These are phyloP conservation scores for Tauraco erythrolophus DNA, from an alignment of 2,113 vertebrate genomes.

Conservation along the genomic window DNA sequence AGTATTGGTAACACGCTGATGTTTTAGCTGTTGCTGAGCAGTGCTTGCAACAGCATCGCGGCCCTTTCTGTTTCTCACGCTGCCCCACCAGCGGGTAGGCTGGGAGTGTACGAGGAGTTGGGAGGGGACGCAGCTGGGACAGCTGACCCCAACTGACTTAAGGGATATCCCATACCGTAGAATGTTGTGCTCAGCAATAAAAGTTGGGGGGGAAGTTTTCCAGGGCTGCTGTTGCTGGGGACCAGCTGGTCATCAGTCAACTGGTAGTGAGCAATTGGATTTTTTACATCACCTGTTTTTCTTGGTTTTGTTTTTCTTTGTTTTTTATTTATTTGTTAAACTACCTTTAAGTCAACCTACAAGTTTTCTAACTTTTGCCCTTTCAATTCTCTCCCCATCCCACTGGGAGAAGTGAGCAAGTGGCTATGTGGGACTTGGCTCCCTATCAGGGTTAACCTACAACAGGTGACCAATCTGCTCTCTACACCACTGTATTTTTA, in stretches of 20 bases:
- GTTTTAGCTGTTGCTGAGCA: not conserved
- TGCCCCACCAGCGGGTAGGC: rapidly evolving
- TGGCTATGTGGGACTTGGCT: not conserved
- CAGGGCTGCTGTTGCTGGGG: not conserved
- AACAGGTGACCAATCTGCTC: not conserved
- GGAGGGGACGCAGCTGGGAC: not conserved
- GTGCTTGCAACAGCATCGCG: not conserved
- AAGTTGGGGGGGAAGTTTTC: not conserved
- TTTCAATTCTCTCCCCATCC: not conserved
- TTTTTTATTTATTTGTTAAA: not conserved
- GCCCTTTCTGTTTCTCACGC: not conserved
- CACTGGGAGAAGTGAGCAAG: not conserved
- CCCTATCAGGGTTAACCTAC: not conserved
- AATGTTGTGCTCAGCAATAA: not conserved
- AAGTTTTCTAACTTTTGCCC: not conserved
- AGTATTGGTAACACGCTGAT: not conserved
- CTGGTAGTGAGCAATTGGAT: not conserved
- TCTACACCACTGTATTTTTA: not conserved
- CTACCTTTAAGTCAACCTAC: not conserved
- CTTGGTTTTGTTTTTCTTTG: not conserved
- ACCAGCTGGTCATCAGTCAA: not conserved
- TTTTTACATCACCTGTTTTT: not conserved
- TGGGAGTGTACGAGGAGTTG: not conserved
- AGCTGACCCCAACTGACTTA: not conserved
- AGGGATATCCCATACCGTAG: not conserved